Base-by-base conservation (phyloP, 2,888 invertebrate species). In the Leptinotarsa haldemani region DNA sequence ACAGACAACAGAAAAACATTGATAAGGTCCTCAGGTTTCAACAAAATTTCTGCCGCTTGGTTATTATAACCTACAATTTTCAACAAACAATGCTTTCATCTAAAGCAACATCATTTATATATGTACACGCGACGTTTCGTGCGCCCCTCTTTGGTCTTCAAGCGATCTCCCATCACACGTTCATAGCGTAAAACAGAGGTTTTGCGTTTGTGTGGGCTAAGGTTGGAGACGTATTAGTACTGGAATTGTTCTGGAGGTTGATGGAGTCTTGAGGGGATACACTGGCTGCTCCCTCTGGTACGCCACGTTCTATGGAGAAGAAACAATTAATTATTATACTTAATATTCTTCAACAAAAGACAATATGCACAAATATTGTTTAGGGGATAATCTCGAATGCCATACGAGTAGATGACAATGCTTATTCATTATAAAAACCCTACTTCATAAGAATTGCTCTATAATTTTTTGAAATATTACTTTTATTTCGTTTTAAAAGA, bases 161-260 rank as follows among this genome's bases (percentile, higher is more conserved):
- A 30, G 40, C 69, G 48, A 25, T 61, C n/a, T 25, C 65, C 67
- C 48, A 71, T 94, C 93, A 95, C 88, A 95, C 95, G 85, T 95
- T 95, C 95, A 95, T 95, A 63, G 95, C 94, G 85, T 95, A 95
- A 86, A 94, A 95, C 50, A 95, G 89, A 53, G 93, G 92, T 79
- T 88, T 88, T 82, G 86, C 85, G 81, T 87, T 85, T 71, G 86
- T 86, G 88, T 89, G 89, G 0, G 90, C 89, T 40, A 89, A 85
- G 30, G 87, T 88, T 30, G 89, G 88, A 4, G 89, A 88, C 67
- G 89, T 87, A 22, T 74, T 73, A 15, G 73, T 69, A 63, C 76
- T 76, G 7, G 70, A 48, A 40, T 64, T 70, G 48, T 56, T 72
- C 64, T 63, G 50, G 18, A 66, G 46, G n/a, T 68, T 67, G 16